Evolutionary conservation across 2,797 vertebrate species (phyloP).

Genomic region (Ataeniobius toweri): DNA sequence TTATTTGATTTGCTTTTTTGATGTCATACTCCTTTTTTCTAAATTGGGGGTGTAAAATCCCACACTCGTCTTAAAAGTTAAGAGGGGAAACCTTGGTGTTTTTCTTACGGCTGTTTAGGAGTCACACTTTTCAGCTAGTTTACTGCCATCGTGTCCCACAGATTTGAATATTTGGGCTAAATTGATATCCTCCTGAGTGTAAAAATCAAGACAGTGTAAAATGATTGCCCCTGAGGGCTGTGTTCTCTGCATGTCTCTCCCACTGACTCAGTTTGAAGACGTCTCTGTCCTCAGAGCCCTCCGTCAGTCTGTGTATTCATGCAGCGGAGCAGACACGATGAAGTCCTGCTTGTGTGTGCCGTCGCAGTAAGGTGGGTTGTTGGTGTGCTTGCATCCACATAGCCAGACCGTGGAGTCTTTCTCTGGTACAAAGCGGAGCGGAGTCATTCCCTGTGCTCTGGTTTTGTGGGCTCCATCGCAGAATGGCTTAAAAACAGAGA

Average conservation of each 20-base stretch:
- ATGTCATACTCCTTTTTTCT: not conserved
- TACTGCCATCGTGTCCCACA: not conserved
- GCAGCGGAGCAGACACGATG: slow-evolving; percentile 45
- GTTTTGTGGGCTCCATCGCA: slow-evolving; percentile 85
- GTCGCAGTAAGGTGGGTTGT: slow-evolving; percentile 77
- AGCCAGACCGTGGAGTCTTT: slow-evolving; percentile 70
- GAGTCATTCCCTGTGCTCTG: slow-evolving; percentile 66
- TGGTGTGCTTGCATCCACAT: slow-evolving; percentile 88
- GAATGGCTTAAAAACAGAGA: slow-evolving; percentile 79
- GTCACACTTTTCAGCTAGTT: not conserved
- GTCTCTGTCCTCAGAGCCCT: not conserved
- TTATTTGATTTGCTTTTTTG: not conserved
- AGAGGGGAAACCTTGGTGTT: not conserved
- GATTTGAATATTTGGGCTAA: not conserved
- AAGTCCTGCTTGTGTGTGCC: slow-evolving; percentile 79
- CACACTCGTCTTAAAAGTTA: not conserved
- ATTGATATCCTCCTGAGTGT: not conserved
- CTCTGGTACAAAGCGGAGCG: slow-evolving; percentile 79
- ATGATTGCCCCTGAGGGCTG: not conserved
- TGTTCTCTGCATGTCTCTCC: not conserved
- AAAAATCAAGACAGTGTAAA: not conserved
- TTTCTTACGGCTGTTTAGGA: not conserved
- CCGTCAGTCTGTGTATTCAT: slow-evolving; percentile 32
- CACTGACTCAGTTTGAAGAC: not conserved
- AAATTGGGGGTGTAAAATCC: not conserved